Evolutionary conservation across 2,888 invertebrate species (phyloP).

Genomic region (Hypolimnas misippus): DNA sequence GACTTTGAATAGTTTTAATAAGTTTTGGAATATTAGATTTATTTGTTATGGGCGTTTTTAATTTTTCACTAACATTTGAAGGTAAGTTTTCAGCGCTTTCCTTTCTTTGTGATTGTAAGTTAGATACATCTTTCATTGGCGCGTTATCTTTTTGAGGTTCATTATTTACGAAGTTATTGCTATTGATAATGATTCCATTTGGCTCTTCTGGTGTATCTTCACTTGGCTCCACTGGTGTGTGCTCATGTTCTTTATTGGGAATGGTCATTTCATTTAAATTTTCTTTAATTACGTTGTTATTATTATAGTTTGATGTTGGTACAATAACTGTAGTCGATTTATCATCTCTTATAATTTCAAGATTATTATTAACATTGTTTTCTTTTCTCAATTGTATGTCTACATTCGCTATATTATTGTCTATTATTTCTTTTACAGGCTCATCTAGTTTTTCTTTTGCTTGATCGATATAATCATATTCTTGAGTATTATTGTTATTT

Average conservation of each 20-base stretch:
- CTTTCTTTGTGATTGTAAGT: not conserved
- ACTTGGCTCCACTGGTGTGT: not conserved
- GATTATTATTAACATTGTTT: not conserved
- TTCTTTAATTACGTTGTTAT: conserved; percentile 5
- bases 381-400: not conserved
- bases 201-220: not conserved
- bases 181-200: not conserved
- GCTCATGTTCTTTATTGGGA: not conserved
- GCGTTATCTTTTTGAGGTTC: not conserved
- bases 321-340: not conserved
- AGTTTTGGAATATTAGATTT: conserved; percentile 78
- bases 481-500: conserved; percentile 11
- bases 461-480: conserved; percentile 16
- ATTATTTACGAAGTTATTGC: not conserved
- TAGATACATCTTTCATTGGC: not conserved
- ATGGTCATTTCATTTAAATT: not conserved
- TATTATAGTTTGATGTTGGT: not conserved
- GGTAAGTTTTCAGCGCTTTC: conserved; percentile 14
- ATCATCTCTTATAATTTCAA: conserved; percentile 6
- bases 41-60: conserved; percentile 21
- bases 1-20: conserved; percentile 59
- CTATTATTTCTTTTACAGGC: conserved; percentile 11
- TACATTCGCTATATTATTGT: conserved; percentile 6
- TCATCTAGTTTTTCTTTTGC: not conserved
- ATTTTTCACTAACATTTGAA: conserved; percentile 13